Evolutionary conservation across 92 coral and sea anemone species (phyloP), one percentile per base, ranked within the genome.

Genomic region (Meandrina meandrites): DNA sequence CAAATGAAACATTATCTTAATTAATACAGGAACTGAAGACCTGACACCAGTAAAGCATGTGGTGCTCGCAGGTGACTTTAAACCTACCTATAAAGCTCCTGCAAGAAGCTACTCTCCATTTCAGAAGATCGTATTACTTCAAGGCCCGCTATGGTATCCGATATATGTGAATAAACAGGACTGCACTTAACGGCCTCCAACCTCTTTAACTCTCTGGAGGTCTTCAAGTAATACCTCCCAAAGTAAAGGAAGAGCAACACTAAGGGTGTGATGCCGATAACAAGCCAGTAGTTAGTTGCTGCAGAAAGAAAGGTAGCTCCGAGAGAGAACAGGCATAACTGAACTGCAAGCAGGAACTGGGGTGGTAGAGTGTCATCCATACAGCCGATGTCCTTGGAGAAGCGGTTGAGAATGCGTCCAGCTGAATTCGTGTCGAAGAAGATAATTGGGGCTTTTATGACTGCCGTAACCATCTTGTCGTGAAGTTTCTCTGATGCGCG

Each of bases 331-430:
- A 87, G 84, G 53, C 86, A 84, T 17, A 90, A 19, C 84, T 75
- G 81, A n/a, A 83, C 79, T 32, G 90, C 83, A 9, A 19, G 66
- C 3, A 69, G 77, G 77, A 92, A 79, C 37, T 56, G 70, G 0
- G 34, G 37, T 4, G 94, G 90, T 22, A 92, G 68, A 4, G 84
- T 75, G 53, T 88, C 88, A 50, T 91, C 93, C 89, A 91, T 84
- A 66, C 69, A 82, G 2, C 87, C 87, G 42, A 83, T 89, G 69
- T 92, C 94, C 17, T 84, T 92, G 21, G 94, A 92, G 74, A 92
- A 92, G 24, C 94, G 92, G 77, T 92, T 92, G 22, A 89, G 81
- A 37, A 92, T 86, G 77, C 94, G 90, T 9, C 94, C 94, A n/a
- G 81, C 86, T 13, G 94, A 91, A 54, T 87, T 92, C 28, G 92